A percentile compares a stretch with the other conserved stretches of the same genome.
Conservation (phyloP, 2,888 invertebrate genomes). For the Agonopterix heracliana region DNA sequence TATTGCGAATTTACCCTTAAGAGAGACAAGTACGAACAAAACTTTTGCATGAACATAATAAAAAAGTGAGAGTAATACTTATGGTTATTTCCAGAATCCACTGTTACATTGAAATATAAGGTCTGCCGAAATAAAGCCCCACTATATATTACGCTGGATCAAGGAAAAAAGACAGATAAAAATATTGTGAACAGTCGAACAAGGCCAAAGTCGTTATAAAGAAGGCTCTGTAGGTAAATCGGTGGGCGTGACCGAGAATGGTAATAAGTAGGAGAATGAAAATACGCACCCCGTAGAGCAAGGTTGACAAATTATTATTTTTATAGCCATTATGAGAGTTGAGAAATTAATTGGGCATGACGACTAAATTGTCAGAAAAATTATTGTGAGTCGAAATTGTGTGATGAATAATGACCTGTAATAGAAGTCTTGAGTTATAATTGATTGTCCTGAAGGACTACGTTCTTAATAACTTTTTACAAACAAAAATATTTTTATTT, state of each 20-base stretch:
- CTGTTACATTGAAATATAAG: slow-evolving; percentile 11
- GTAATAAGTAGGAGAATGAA: too few relatives aligned
- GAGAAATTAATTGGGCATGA: slow-evolving; percentile 44
- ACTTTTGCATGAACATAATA: not conserved
- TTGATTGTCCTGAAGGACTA: too few relatives aligned
- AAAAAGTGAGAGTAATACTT: slow-evolving; percentile 3
- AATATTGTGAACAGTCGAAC: slow-evolving; percentile 7
- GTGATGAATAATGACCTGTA: too few relatives aligned
- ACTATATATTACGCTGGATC: slow-evolving; percentile 11
- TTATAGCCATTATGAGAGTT: slow-evolving; percentile 43
- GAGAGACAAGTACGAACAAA: too few relatives aligned
- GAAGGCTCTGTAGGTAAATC: slow-evolving; percentile 30
- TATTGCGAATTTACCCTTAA: too few relatives aligned
- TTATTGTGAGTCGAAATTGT: too few relatives aligned
- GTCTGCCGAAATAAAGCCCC: slow-evolving; percentile 7
- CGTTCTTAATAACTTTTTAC: too few relatives aligned
- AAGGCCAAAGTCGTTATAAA: slow-evolving; percentile 10
- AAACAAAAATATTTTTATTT: too few relatives aligned
- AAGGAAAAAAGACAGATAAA: slow-evolving; percentile 8
- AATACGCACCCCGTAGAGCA: slow-evolving; percentile 12
- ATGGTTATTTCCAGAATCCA: slow-evolving; percentile 6
- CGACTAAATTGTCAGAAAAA: slow-evolving; percentile 18
- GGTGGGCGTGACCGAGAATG: slow-evolving; percentile 27
- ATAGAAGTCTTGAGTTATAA: too few relatives aligned
- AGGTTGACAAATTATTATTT: slow-evolving; percentile 49